A percentile compares a stretch with the other conserved stretches of the same genome.
Evolutionary conservation across 2,888 invertebrate genomes (phyloP).

Genomic region (Drosophila fulvimacula): DNA sequence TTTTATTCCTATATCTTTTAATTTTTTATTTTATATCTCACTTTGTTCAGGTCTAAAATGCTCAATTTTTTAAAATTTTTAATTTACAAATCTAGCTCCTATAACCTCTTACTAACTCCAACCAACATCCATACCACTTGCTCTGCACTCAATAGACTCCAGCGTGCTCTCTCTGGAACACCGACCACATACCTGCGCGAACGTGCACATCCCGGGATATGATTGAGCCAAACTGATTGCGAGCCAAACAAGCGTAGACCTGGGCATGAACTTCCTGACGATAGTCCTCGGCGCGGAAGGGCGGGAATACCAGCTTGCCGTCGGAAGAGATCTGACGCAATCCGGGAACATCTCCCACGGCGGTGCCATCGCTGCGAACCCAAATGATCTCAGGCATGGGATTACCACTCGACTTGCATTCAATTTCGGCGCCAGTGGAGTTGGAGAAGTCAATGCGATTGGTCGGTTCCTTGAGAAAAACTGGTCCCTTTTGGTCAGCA

Average conservation of each 20-base stretch:
- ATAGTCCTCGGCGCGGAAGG: conserved; percentile 97
- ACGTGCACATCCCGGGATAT: conserved; percentile 97
- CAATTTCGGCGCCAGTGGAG: conserved; percentile 96
- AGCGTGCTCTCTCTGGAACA: conserved; percentile 72
- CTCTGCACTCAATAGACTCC: conserved; percentile 49
- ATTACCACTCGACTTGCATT: conserved; percentile 95
- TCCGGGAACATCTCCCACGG: conserved; percentile 95
- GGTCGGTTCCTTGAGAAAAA: conserved; percentile 95
- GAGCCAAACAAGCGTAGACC: conserved; percentile 96
- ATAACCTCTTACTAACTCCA: not conserved
- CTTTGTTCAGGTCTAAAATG: not conserved
- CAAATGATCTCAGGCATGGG: conserved; percentile 97
- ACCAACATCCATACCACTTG: conserved; percentile 41
- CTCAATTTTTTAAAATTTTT: not conserved
- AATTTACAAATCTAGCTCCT: not conserved
- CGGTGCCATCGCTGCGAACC: conserved; percentile 95
- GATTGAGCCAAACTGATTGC: conserved; percentile 95
- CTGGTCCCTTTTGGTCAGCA: conserved; percentile 94
- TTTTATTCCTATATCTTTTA: too few species aligned
- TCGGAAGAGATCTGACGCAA: conserved; percentile 94
- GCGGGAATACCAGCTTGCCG: conserved; percentile 96
- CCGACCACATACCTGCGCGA: conserved; percentile 91
- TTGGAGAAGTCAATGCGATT: conserved; percentile 97
- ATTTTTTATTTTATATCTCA: too few species aligned
- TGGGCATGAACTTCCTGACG: conserved; percentile 97